These are phyloP conservation scores for Herpetotheres cachinnans DNA, from an alignment of 2,113 vertebrate species.

Conservation along the genomic window DNA sequence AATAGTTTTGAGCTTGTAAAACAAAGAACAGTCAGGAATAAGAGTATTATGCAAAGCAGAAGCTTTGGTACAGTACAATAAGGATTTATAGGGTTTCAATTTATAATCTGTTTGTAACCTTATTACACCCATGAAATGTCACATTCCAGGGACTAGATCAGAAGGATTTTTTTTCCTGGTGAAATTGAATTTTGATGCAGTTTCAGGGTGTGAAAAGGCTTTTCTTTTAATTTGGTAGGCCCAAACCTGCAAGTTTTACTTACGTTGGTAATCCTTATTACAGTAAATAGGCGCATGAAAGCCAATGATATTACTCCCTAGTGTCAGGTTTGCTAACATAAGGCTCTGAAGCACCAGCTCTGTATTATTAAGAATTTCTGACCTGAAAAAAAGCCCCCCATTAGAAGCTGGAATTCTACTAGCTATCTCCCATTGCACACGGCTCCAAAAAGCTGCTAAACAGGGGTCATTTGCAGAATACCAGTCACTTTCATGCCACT, in stretches of 20 bases:
- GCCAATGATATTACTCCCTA: slow-evolving; percentile 42
- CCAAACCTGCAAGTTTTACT: slow-evolving; percentile 63
- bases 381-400: not conserved
- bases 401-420: slow-evolving; percentile 25
- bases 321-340: slow-evolving; percentile 33
- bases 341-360: slow-evolving; percentile 37
- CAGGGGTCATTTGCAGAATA: slow-evolving; percentile 25
- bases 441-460: slow-evolving; percentile 16
- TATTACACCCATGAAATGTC: slow-evolving; percentile 73
- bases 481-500: slow-evolving; percentile 43
- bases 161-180: slow-evolving; percentile 59
- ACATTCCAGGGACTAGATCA: slow-evolving; percentile 70
- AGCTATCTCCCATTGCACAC: slow-evolving; percentile 19
- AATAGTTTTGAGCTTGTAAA: slow-evolving; percentile 64
- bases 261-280: slow-evolving; percentile 50
- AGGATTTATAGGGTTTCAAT: slow-evolving; percentile 70
- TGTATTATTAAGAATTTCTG: slow-evolving; percentile 42
- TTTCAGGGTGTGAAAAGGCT: slow-evolving; percentile 47
- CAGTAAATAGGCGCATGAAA: slow-evolving; percentile 47
- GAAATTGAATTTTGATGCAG: slow-evolving; percentile 67
- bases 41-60: slow-evolving; percentile 74
- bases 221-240: slow-evolving; percentile 45
- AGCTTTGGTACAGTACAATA: slow-evolving; percentile 69
- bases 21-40: slow-evolving; percentile 67
- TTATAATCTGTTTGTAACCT: slow-evolving; percentile 75